Conservation (phyloP, 2,113 vertebrate genomes). For the Psittacus erithacus region DNA sequence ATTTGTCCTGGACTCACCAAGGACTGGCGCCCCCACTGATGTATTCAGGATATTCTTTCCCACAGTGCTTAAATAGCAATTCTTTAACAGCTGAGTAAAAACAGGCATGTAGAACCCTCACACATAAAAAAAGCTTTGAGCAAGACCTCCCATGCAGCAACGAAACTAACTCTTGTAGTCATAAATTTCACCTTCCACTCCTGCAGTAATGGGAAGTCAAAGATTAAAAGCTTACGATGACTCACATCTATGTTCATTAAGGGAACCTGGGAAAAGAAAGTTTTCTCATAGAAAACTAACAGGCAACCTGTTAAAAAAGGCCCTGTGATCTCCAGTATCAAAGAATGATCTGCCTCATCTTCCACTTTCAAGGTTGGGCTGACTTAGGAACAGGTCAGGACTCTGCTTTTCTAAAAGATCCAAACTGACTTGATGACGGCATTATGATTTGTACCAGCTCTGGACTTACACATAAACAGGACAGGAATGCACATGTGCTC, state of each 20-base stretch:
- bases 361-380: not conserved
- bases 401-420: not conserved
- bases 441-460: not conserved
- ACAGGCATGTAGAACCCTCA: not conserved
- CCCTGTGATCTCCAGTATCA: not conserved
- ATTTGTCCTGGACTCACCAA: not conserved
- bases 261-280: not conserved
- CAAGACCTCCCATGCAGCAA: not conserved
- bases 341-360: not conserved
- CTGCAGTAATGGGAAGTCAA: not conserved
- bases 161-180: not conserved
- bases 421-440: not conserved
- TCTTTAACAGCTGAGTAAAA: not conserved
- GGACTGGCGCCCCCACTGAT: not conserved
- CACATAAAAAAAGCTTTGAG: not conserved
- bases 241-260: not conserved
- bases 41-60: not conserved
- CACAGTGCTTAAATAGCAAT: not conserved
- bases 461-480: not conserved
- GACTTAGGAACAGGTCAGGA: not conserved
- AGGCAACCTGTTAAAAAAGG: not conserved
- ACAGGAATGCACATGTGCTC: not conserved
- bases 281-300: not conserved
- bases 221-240: not conserved
- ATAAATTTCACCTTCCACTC: not conserved